A percentile compares a stretch with the other conserved stretches of the same genome.
Evolutionary conservation across 1,140 invertebrate genomes (phyloP).

Genomic region (Centruroides sculpturatus): DNA sequence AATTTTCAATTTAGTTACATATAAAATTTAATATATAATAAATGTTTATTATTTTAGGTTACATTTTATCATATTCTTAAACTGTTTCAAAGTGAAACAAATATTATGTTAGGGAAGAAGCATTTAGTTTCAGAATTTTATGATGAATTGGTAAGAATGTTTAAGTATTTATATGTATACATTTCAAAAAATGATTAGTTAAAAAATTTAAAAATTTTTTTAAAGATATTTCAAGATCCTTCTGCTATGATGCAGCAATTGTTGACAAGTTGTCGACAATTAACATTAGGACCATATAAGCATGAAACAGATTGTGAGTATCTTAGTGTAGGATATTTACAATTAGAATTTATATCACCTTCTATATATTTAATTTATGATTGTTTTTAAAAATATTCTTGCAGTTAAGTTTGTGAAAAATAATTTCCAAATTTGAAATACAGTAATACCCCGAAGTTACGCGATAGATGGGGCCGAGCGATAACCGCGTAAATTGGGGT

Average conservation of each 20-base stretch:
- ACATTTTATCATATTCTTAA: slow-evolving; percentile 93
- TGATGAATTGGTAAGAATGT: slow-evolving; percentile 21
- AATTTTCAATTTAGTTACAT: no score
- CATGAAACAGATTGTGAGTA: slow-evolving; percentile 12
- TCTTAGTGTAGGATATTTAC: no score
- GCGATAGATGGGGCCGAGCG: no score
- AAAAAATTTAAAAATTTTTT: neutral
- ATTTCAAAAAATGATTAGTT: no score
- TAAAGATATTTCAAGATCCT: slow-evolving; percentile 72
- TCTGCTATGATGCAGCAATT: slow-evolving; percentile 83
- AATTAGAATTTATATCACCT: no score
- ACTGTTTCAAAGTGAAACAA: slow-evolving; percentile 57
- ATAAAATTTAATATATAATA: neutral
- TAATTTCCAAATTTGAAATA: no score
- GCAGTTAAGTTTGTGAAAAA: no score
- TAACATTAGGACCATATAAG: slow-evolving; percentile 59
- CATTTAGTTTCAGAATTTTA: slow-evolving; percentile 17
- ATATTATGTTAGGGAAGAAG: slow-evolving; percentile 7
- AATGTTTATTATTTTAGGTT: slow-evolving; percentile 32
- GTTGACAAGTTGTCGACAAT: slow-evolving; percentile 54
- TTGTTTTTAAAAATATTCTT: no score
- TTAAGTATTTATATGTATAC: no score
- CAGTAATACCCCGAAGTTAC: no score
- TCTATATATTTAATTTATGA: no score
- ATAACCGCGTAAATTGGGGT: no score